These are phyloP conservation scores for Montipora efflorescens DNA, from an alignment of 64 coral and sea anemone genomes.

Conservation along the genomic window DNA sequence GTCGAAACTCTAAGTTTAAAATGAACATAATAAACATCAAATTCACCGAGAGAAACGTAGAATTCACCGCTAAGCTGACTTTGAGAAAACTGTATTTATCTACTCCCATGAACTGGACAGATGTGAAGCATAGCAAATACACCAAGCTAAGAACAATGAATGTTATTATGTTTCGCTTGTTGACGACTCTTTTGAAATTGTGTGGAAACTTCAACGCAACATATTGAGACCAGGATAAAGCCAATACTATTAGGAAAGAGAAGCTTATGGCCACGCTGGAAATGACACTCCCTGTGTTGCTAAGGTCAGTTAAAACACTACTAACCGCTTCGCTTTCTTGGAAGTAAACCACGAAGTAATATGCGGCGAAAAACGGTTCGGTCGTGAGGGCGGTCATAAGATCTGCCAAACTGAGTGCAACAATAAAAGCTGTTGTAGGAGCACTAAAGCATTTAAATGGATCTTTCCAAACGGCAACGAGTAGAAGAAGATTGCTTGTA, in stretches of 20 bases:
- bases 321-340: neutral
- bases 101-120: constrained; percentile 57
- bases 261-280: constrained; percentile 67
- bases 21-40: constrained; percentile 53
- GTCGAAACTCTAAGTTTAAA: constrained; percentile 43
- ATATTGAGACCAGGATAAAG: constrained; percentile 72
- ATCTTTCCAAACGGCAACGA: constrained; percentile 79
- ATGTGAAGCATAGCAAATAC: constrained; percentile 48
- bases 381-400: constrained; percentile 56
- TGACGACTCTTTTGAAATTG: constrained; percentile 61
- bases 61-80: constrained; percentile 36
- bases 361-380: constrained; percentile 52
- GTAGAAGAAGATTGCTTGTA: constrained; percentile 69
- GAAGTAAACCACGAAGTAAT: constrained; percentile 50
- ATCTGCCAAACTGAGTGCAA: constrained; percentile 57
- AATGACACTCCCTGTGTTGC: constrained; percentile 35
- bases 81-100: constrained; percentile 37
- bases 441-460: constrained; percentile 68
- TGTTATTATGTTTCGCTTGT: constrained; percentile 30
- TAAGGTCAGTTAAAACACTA: neutral
- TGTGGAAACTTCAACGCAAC: constrained; percentile 61
- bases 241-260: constrained; percentile 67
- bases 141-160: constrained; percentile 43
- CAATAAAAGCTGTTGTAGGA: constrained; percentile 37
- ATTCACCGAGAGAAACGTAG: constrained; percentile 56